Evolutionary conservation across 1,140 invertebrate species (phyloP).

Genomic region (Drosophila pallidifrons): DNA sequence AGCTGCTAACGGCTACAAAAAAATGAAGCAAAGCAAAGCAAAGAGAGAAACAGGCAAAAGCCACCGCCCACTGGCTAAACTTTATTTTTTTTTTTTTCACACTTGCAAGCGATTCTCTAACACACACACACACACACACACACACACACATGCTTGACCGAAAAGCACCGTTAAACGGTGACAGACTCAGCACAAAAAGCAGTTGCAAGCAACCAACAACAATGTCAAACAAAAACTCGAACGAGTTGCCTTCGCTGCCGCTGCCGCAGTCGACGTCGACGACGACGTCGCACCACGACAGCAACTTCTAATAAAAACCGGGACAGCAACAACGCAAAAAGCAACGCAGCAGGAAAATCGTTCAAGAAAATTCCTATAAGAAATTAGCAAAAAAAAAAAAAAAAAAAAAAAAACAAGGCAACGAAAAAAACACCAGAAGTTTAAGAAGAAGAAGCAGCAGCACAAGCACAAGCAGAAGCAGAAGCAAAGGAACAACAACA

Average conservation of each 20-base stretch:
- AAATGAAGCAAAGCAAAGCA: not conserved
- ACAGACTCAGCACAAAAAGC: slow-evolving; percentile 64
- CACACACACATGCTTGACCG: slow-evolving; percentile 43
- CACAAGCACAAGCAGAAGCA: slow-evolving; percentile 22
- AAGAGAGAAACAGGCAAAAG: slow-evolving; percentile 29
- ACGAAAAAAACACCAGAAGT: not conserved
- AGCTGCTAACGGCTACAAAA: slow-evolving; percentile 19
- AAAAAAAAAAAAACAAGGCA: slow-evolving; percentile 12
- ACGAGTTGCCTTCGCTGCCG: slow-evolving; percentile 33
- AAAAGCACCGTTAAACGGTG: slow-evolving; percentile 74
- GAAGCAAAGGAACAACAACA: slow-evolving; percentile 41
- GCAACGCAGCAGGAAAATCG: slow-evolving; percentile 69
- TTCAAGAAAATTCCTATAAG: slow-evolving; percentile 79
- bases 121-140: slow-evolving; percentile 30
- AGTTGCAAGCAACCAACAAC: slow-evolving; percentile 47
- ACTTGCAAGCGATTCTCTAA: slow-evolving; percentile 44
- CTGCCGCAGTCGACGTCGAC: not conserved
- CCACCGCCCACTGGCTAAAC: slow-evolving; percentile 41
- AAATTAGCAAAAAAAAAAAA: slow-evolving; percentile 69
- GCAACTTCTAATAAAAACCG: slow-evolving; percentile 62
- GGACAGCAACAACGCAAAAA: slow-evolving; percentile 51
- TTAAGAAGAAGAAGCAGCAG: slow-evolving; percentile 18
- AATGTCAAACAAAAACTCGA: slow-evolving; percentile 40
- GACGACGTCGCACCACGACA: slow-evolving; percentile 21
- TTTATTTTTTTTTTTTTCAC: slow-evolving; percentile 22